Conservation (phyloP, 2,797 vertebrate species). For the Dallia pectoralis region DNA sequence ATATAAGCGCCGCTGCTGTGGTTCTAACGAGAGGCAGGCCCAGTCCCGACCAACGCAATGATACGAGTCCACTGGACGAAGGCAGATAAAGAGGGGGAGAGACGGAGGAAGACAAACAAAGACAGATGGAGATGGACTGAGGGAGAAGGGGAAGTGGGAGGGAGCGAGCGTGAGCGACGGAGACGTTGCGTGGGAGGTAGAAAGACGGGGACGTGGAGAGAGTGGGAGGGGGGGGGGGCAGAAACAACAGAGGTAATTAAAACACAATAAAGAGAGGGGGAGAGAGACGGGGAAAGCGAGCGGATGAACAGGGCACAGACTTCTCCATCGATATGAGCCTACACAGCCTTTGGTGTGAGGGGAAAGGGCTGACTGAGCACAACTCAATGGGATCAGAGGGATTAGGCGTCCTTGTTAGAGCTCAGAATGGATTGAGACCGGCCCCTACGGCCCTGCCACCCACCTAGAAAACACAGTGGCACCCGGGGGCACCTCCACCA, state of each 20-base stretch:
- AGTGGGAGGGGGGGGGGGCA: not conserved
- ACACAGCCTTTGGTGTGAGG: slow-evolving; percentile 37
- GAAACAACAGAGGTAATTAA: slow-evolving; percentile 6
- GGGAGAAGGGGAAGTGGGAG: not conserved
- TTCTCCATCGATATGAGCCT: not conserved
- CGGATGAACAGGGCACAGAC: slow-evolving; percentile 9
- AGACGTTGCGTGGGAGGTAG: not conserved
- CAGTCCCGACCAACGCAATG: not conserved
- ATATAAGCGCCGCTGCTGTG: not conserved
- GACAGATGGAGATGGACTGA: not conserved
- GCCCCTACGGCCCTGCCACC: not conserved
- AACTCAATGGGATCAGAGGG: slow-evolving; percentile 49
- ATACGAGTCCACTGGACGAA: not conserved
- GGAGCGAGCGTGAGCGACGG: not conserved
- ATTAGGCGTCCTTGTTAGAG: slow-evolving; percentile 52
- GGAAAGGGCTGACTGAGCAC: slow-evolving; percentile 52
- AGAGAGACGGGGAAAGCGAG: slow-evolving; percentile 22
- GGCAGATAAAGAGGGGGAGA: not conserved
- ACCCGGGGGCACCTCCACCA: not conserved
- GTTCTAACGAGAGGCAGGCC: not conserved
- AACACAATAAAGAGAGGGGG: slow-evolving; percentile 21
- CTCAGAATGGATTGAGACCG: slow-evolving; percentile 23
- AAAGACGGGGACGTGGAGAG: not conserved
- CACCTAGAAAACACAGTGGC: not conserved
- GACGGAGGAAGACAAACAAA: not conserved